Evolutionary conservation across 2,797 vertebrate genomes (phyloP), one percentile per base, ranked within the genome.

Genomic region (Spea hammondii): DNA sequence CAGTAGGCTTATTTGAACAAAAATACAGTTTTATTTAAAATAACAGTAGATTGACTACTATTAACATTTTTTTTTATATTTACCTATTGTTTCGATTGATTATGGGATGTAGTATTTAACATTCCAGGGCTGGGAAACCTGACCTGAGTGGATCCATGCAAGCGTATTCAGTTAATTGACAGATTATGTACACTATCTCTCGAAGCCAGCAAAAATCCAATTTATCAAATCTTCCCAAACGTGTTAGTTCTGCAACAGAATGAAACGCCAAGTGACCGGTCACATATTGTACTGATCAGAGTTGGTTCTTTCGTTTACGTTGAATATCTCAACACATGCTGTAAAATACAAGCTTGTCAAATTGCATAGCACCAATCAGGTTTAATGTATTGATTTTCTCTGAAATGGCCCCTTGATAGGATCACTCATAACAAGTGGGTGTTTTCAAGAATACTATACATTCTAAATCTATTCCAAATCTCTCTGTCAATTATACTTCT

Each of bases 271-370:
- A 64, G 46, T 77, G 79, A 81, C 74, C 71, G 74, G 79, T 77
- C 74, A 81, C 74, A 81, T 77, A 70, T 77, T 81, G 79, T 8
- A 77, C 79, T 77, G 74, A 77, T 81, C 74, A 77, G 14, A 5
- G 74, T 44, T 68, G 45, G 68, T 51, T 73, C 72, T 79, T 72
- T 70, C 53, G 78, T 79, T 79, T 79, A 74, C 45, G 57, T 54
- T 69, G 65, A 59, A 74, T 53, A 70, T 14, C 74, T 79, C 45
- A 79, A 74, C 59, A 70, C 70, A 69, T 73, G 77, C 72, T 79
- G 62, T 55, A 67, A 72, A 62, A 79, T 79, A 67, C 17, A 78
- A 59, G 48, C 4, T 68, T 59, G 3, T 70, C 70, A 74, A 51
- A 65, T 84, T 51, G 75, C 60, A 65, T 73, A 76, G 83, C 86